Base-by-base conservation (phyloP, 2,113 vertebrate species). In the Terrapene triunguis region DNA sequence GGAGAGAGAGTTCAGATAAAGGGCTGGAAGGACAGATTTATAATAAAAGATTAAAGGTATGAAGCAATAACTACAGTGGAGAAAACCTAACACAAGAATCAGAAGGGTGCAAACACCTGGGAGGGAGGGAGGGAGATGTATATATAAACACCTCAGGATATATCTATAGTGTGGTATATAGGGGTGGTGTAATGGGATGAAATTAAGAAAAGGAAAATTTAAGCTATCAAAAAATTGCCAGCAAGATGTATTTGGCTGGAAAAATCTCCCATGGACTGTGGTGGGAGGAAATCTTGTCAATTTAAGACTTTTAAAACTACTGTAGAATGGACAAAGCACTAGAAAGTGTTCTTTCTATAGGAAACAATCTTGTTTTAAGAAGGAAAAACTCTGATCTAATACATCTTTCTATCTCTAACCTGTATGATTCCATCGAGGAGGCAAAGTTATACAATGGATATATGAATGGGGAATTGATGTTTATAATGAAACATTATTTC, bases 11-110 rank as follows among this genome's bases (percentile, higher is more conserved):
- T 76, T 32, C 47, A 35, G 2, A 1, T n/a, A 79, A 93, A 74
- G 4, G 72, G 35, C 4, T 48, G 29, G 78, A 48, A 48, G 27
- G 47, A 50, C 22, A 6, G 6, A 85, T 80, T 74, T 81, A 25
- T 65, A 93, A 85, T 2, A 84, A 25, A 92, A 82, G 21, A 89
- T 82, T 42, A 80, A 88, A 94, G 65, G 38, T 10, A 22, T 25
- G 25, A 88, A 6, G 1, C 27, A 89, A 93, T 2, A 65, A 24
- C 47, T 59, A 2, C 89, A 82, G 79, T 32, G 8, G 83, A 84
- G 44, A 92, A 97, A 94, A 80, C 0, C 0, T 65, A 82, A 11
- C 4, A 76, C 87, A 87, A 57, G 25, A 5, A 76, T 19, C 2
- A 84, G 2, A 55, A 57, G 22, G 1, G 5, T 13, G 55, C 19